Percentiles rank a stretch among this genome's conserved stretches.
Conservation (phyloP, 2,888 invertebrate genomes). For the Beris morrisii region DNA sequence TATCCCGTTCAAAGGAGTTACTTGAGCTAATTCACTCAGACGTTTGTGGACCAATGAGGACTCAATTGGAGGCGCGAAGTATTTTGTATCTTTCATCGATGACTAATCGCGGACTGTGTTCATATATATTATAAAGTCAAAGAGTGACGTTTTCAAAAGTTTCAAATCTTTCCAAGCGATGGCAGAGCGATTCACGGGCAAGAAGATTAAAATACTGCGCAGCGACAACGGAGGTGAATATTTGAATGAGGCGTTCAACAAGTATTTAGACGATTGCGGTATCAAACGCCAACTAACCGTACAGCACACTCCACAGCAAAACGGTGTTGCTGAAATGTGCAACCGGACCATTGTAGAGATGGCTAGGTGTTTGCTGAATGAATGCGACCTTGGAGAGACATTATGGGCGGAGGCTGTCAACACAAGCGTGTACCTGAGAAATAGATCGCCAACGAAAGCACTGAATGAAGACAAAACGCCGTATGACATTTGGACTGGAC, state of each 20-base stretch:
- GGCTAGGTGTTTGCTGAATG: constrained; percentile 43
- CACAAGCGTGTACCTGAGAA: constrained; percentile 39
- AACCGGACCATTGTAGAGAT: constrained; percentile 43
- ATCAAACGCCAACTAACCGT: constrained; percentile 42
- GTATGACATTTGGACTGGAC: constrained; percentile 40
- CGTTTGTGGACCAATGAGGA: constrained; percentile 40
- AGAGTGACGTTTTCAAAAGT: constrained; percentile 37
- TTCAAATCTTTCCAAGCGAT: constrained; percentile 42
- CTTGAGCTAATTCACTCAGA: background rate
- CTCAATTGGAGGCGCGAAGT: constrained; percentile 35
- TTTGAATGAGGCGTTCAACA: constrained; percentile 38
- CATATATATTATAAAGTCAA: constrained; percentile 38
- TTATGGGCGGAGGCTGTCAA: constrained; percentile 41
- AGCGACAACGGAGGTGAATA: constrained; percentile 45
- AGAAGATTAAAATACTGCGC: constrained; percentile 42
- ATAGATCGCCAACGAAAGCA: constrained; percentile 31
- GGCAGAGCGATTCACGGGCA: constrained; percentile 39
- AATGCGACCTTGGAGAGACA: constrained; percentile 39
- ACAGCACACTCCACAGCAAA: constrained; percentile 43
- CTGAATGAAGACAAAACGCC: constrained; percentile 40
- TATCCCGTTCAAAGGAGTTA: background rate
- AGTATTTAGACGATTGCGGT: constrained; percentile 41
- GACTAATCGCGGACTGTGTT: constrained; percentile 34
- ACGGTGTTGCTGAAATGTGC: constrained; percentile 44
- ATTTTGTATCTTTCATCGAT: constrained; percentile 40